Percentiles rank a stretch among this genome's conserved stretches.
These are phyloP conservation scores for Garra rufa DNA, from an alignment of 2,113 vertebrate species.

Conservation along the genomic window DNA sequence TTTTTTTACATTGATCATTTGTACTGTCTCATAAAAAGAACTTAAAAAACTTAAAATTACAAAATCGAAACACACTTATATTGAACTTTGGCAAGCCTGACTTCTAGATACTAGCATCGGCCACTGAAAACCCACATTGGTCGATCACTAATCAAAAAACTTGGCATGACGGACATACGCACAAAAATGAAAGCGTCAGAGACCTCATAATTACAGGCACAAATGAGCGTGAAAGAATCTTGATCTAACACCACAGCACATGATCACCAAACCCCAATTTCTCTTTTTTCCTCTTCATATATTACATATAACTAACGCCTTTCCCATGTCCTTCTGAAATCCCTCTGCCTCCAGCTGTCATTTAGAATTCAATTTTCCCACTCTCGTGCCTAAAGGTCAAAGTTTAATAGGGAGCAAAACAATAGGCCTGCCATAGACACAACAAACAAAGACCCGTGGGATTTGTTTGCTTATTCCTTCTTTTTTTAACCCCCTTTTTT, in stretches of 20 bases:
- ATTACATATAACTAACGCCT: conserved; percentile 64
- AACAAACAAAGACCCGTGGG: conserved; percentile 76
- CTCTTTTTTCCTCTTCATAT: conserved; percentile 58
- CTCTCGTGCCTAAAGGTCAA: conserved; percentile 72
- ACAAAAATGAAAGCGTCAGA: background rate
- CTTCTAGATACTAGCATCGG: background rate
- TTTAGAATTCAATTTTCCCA: conserved; percentile 72
- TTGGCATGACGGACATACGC: background rate
- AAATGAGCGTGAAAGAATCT: background rate
- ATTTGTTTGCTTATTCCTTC: conserved; percentile 70
- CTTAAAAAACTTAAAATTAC: too few relatives aligned
- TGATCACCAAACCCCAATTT: conserved; percentile 23
- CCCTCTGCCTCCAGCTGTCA: conserved; percentile 79
- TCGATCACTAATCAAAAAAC: background rate
- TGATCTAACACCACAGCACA: background rate
- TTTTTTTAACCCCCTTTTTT: conserved; percentile 59
- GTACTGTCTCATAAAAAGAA: background rate
- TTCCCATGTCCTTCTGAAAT: conserved; percentile 75
- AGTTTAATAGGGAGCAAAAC: conserved; percentile 84
- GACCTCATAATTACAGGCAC: background rate
- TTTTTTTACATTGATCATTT: background rate
- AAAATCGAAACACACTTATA: background rate
- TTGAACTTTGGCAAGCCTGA: background rate
- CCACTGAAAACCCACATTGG: background rate
- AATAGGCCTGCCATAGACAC: conserved; percentile 78